Base-by-base conservation (phyloP, 2,113 vertebrate genomes). In the Pyxicephalus adspersus region DNA sequence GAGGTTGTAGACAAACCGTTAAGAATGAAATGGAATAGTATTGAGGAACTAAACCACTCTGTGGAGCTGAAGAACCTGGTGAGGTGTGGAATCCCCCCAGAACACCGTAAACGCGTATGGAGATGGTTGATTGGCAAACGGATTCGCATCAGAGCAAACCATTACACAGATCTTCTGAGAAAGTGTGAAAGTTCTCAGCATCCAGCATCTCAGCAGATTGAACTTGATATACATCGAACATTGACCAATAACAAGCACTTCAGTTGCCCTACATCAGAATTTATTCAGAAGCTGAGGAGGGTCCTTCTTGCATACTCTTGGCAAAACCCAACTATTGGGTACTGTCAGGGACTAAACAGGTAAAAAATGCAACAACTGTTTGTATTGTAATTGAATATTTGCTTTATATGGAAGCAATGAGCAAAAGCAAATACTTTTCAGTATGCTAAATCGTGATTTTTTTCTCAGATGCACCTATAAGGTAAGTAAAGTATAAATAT, bases 271-370 rank as follows among this genome's bases (percentile, higher is more conserved):
- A 90, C 94, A 6, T 97, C 95, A 83, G 89, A 88, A 29, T 76
- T 93, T 85, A 90, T 95, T 0, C 92, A 94, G 84, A 94, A 92
- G 89, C 96, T 99, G 8, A 92, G 92, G 1, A 93, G 94, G 23
- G 86, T 99, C 83, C 87, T 99, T 19, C 54, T 98, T 85, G 96
- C 98, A 5, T 99, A 97, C 86, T 97, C 97, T 80, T 96, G 96
- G 95, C 96, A 97, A 75, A 98, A 96, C 85, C 96, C 95, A 20
- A 83, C 90, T 23, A 94, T 99, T 16, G 96, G 98, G 68, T 99
- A 98, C 87, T 98, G 97, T 85, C 97, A 99, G 83, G 98, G 97
- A 26, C 90, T 99, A 70, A 99, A 99, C 91, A 96, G 96, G 96
- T 97, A 68, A 16, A 52, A 55, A 18, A 45, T 13, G 15, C 38